phyloP scores from a whole-genome alignment of 37 sponge, comb jelly and placozoan genomes.

The Chondrilla cf. caribensis region DNA sequence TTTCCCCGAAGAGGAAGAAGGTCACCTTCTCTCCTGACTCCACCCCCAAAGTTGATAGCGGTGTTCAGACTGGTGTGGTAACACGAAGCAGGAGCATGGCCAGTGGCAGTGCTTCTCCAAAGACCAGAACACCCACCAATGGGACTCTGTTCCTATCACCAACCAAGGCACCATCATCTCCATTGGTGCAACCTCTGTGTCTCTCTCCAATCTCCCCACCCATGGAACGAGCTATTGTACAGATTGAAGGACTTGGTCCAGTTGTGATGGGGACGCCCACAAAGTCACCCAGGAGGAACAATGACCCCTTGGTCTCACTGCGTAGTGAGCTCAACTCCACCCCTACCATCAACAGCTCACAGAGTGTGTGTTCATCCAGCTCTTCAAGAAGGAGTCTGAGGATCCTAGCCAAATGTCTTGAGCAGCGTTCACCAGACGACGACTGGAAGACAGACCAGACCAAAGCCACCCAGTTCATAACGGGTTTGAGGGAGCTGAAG shows the following conservation, averaged over 20 bases:
- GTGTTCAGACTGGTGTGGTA: too few species aligned
- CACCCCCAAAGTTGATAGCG: too few species aligned
- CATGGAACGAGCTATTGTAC: neutral
- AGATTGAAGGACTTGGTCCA: neutral
- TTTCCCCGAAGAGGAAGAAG: neutral
- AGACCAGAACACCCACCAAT: neutral
- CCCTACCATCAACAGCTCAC: neutral
- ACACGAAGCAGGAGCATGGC: too few species aligned
- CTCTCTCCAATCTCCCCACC: neutral
- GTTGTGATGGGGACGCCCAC: neutral
- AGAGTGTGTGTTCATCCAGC: too few species aligned
- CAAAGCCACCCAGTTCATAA: neutral
- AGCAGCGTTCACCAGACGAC: neutral
- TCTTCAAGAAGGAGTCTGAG: constrained; percentile 1
- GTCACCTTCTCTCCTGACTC: neutral
- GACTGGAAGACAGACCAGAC: constrained; percentile 3
- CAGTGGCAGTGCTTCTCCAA: neutral
- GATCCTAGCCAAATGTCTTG: neutral
- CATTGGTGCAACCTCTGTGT: neutral
- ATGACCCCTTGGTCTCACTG: neutral
- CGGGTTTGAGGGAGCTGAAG: too few species aligned
- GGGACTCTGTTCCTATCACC: neutral
- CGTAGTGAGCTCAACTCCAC: neutral
- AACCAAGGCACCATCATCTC: neutral
- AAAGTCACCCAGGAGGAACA: neutral